Percentiles rank a stretch among this genome's conserved stretches.
Evolutionary conservation across 2,888 invertebrate species (phyloP).

Genomic region (Thymelicus sylvestris): DNA sequence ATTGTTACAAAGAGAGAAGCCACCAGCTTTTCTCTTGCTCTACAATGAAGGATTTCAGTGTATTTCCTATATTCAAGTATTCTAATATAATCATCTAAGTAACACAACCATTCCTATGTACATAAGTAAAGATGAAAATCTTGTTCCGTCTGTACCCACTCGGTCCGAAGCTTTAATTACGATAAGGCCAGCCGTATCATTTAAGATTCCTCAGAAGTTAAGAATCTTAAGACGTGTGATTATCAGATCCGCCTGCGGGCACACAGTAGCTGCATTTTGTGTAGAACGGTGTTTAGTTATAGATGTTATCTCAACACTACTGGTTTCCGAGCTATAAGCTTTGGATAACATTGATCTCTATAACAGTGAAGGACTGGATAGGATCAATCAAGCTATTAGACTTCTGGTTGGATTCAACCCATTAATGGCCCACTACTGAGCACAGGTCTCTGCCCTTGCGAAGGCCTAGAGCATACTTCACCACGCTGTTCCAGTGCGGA

Average conservation of each 20-base stretch:
- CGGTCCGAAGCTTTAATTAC: slow-evolving; percentile 34
- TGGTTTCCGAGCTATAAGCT: slow-evolving; percentile 20
- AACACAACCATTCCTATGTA: slow-evolving; percentile 4
- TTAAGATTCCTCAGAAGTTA: slow-evolving; percentile 32
- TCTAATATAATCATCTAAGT: neutral
- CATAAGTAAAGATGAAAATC: slow-evolving; percentile 10
- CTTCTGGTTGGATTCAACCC: too few relatives aligned
- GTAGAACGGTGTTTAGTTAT: slow-evolving; percentile 37
- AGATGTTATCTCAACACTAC: slow-evolving; percentile 32
- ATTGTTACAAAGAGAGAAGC: too few relatives aligned
- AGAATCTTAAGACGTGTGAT: slow-evolving; percentile 27
- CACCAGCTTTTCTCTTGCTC: too few relatives aligned
- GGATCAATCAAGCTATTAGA: neutral
- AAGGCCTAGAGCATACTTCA: too few relatives aligned
- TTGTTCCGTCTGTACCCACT: slow-evolving; percentile 2
- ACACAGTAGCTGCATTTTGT: slow-evolving; percentile 42
- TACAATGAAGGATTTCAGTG: too few relatives aligned
- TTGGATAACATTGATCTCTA: neutral
- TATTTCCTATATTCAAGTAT: neutral
- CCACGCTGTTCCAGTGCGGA: too few relatives aligned
- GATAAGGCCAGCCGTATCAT: slow-evolving; percentile 32
- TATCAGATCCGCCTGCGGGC: slow-evolving; percentile 37
- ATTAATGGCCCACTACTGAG: too few relatives aligned
- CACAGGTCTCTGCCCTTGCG: too few relatives aligned
- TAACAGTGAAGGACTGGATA: slow-evolving; percentile 1